Conservation (phyloP, 2,888 invertebrate genomes). For the Drosophila bunnanda region DNA sequence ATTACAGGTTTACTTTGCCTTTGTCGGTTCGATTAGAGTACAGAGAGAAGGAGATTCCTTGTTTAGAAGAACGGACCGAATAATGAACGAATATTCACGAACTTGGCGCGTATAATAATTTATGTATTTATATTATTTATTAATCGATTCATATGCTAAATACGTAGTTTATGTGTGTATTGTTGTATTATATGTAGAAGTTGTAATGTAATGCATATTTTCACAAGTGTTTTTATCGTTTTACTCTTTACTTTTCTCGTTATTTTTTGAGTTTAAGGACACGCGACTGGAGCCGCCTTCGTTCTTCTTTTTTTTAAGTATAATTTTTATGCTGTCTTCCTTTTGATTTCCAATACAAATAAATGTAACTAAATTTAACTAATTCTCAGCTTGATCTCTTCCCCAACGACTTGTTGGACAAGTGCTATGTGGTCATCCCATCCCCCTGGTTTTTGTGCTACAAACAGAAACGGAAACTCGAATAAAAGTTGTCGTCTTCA, state of each 20-base stretch:
- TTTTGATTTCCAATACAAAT: constrained; percentile 65
- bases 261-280: constrained; percentile 54
- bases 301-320: constrained; percentile 8
- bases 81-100: constrained; percentile 39
- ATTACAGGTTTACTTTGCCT: constrained; percentile 59
- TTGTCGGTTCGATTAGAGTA: constrained; percentile 36
- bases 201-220: constrained; percentile 76
- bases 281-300: constrained; percentile 46
- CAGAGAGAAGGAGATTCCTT: constrained; percentile 47
- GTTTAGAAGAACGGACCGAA: constrained; percentile 35
- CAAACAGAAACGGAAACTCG: constrained; percentile 56
- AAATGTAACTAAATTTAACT: constrained; percentile 79
- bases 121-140: constrained; percentile 60
- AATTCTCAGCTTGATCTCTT: constrained; percentile 50
- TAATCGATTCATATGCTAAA: constrained; percentile 60
- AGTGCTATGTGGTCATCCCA: constrained; percentile 45
- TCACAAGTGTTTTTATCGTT: constrained; percentile 71
- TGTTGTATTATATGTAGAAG: constrained; percentile 50
- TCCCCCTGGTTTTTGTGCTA: constrained; percentile 64
- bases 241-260: constrained; percentile 16
- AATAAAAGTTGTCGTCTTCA: constrained; percentile 33
- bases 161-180: constrained; percentile 44
- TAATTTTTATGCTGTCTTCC: constrained; percentile 29
- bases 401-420: constrained; percentile 69
- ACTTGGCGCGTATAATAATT: constrained; percentile 47